These are phyloP conservation scores for Aspiorhynchus laticeps DNA, from an alignment of 2,113 vertebrate genomes.

Conservation along the genomic window DNA sequence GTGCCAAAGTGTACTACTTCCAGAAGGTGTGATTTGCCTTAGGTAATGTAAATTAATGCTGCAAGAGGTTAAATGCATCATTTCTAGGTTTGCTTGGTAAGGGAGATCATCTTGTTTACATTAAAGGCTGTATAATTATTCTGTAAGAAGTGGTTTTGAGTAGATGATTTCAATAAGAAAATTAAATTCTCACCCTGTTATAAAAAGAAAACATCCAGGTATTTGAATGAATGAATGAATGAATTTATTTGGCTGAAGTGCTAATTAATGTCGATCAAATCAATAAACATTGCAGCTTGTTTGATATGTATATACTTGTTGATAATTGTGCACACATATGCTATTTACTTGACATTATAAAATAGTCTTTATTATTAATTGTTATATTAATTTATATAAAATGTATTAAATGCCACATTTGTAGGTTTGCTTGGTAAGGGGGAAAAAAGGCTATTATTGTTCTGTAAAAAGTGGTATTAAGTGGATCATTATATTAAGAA, in stretches of 20 bases:
- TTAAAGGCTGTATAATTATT: background rate
- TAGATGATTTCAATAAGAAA: background rate
- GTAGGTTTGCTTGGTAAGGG: background rate
- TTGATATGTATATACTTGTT: too few relatives aligned
- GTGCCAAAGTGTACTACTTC: background rate
- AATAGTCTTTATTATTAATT: background rate
- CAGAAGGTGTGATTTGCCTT: background rate
- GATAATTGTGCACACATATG: too few relatives aligned
- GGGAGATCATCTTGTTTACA: background rate
- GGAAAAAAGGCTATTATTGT: background rate
- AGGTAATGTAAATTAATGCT: background rate
- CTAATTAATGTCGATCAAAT: too few relatives aligned
- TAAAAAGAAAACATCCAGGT: background rate
- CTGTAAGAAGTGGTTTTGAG: background rate
- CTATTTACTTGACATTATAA: background rate
- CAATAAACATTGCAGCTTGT: background rate
- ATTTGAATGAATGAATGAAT: too few relatives aligned
- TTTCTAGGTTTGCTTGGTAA: background rate
- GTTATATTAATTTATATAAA: background rate
- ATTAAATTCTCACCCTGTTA: background rate
- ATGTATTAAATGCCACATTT: background rate
- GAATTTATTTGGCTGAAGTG: too few relatives aligned
- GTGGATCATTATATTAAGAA: background rate
- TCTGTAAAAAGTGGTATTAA: background rate
- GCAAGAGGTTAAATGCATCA: constrained; percentile 1